phyloP scores from a whole-genome alignment of 2,113 vertebrate species.

The Calcarius ornatus region DNA sequence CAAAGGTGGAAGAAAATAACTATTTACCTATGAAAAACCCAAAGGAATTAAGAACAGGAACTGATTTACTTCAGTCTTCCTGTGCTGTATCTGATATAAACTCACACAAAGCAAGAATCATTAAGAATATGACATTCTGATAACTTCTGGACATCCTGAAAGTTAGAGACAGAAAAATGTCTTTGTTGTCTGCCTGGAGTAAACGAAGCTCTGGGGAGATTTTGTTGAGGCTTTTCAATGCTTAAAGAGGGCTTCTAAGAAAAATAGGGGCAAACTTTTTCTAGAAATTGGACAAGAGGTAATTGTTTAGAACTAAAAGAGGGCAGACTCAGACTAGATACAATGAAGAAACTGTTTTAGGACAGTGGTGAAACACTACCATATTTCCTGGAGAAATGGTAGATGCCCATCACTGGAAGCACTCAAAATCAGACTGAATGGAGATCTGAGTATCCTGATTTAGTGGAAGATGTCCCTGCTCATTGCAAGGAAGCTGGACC shows the following conservation, averaged over 20 bases:
- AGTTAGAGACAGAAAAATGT: background rate
- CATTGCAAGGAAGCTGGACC: no score
- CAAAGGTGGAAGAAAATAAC: background rate
- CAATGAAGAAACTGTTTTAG: background rate
- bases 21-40: background rate
- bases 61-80: background rate
- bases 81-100: background rate
- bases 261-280: background rate
- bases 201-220: background rate
- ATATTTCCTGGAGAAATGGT: background rate
- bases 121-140: background rate
- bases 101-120: background rate
- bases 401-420: background rate
- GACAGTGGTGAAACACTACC: background rate
- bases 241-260: background rate
- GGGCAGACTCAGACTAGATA: background rate
- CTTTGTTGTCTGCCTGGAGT: background rate
- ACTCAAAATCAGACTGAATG: background rate
- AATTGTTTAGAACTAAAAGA: background rate
- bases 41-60: background rate
- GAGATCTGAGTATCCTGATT: background rate
- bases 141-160: background rate
- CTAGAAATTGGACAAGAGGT: accelerated
- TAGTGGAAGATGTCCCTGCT: background rate
- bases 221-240: background rate